phyloP scores from a whole-genome alignment of 1,140 invertebrate species.

The Globodera rostochiensis region DNA sequence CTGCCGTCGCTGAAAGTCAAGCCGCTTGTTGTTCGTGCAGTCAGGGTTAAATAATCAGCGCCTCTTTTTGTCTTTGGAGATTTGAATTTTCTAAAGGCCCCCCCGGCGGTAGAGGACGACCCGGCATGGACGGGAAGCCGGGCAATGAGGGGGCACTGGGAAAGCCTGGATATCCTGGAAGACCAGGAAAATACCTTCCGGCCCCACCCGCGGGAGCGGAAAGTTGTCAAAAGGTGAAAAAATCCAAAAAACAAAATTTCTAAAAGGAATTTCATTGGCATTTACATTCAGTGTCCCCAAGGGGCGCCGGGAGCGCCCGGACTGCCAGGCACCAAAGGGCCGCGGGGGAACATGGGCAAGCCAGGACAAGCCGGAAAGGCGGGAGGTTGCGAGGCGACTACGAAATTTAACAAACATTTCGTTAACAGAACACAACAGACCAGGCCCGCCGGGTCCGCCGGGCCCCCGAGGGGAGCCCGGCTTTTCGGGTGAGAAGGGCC shows the following conservation, averaged over 20 bases:
- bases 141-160: slow-evolving; percentile 47
- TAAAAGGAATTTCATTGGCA: slow-evolving; percentile 8
- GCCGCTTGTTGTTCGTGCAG: slow-evolving; percentile 60
- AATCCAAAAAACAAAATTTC: neutral
- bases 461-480: slow-evolving; percentile 55
- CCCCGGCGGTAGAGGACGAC: slow-evolving; percentile 23
- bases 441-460: slow-evolving; percentile 54
- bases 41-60: slow-evolving; percentile 49
- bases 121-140: slow-evolving; percentile 39
- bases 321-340: slow-evolving; percentile 56
- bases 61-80: neutral
- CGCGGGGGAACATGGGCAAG: slow-evolving; percentile 44
- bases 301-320: slow-evolving; percentile 58
- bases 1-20: slow-evolving; percentile 23
- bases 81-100: slow-evolving; percentile 29
- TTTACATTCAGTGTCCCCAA: slow-evolving; percentile 54
- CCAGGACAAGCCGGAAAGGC: slow-evolving; percentile 45
- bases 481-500: slow-evolving; percentile 49
- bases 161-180: slow-evolving; percentile 46
- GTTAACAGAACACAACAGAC: slow-evolving; percentile 44
- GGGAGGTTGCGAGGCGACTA: slow-evolving; percentile 11
- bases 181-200: slow-evolving; percentile 56
- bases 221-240: slow-evolving; percentile 57
- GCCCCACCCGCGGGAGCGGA: slow-evolving; percentile 58
- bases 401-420: neutral